Evolutionary conservation across 2,888 invertebrate genomes (phyloP).

Genomic region (Ashinkailepas kermadecensis): DNA sequence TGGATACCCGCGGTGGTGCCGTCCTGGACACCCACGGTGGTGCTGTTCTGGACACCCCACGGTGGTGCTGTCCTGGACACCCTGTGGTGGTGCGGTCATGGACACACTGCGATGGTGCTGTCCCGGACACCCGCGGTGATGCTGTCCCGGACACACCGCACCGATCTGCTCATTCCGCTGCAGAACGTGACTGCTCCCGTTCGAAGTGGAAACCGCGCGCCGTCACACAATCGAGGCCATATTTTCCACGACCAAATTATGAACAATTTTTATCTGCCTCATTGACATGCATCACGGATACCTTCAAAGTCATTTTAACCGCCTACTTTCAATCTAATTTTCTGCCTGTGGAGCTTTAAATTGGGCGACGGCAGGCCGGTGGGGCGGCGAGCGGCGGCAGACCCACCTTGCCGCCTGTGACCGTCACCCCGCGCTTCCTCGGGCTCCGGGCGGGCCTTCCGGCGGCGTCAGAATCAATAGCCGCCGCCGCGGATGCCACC

Average conservation of each 20-base stretch:
- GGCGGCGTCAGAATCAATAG: not conserved
- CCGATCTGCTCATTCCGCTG: no score
- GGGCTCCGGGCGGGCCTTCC: no score
- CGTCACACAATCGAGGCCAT: not conserved
- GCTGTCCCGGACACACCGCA: no score
- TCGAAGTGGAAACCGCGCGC: not conserved
- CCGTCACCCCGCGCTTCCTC: not conserved
- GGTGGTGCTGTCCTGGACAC: no score
- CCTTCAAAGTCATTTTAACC: slow-evolving; percentile 15
- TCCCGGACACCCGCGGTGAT: no score
- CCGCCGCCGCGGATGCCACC: not conserved
- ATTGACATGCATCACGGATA: slow-evolving; percentile 3
- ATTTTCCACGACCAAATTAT: not conserved
- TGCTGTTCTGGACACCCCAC: no score
- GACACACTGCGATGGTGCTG: no score
- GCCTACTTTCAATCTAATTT: slow-evolving; percentile 18
- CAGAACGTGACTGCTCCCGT: no score
- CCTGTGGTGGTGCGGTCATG: no score
- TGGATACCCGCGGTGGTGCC: no score
- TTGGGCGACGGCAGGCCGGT: not conserved
- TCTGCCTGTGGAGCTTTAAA: not conserved
- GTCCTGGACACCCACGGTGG: no score
- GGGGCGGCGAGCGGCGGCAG: no score
- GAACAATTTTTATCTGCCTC: not conserved
- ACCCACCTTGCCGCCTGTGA: not conserved